A percentile compares a stretch with the other conserved stretches of the same genome.
Evolutionary conservation across 2,888 invertebrate species (phyloP).

Genomic region (Drosophila emarginata): DNA sequence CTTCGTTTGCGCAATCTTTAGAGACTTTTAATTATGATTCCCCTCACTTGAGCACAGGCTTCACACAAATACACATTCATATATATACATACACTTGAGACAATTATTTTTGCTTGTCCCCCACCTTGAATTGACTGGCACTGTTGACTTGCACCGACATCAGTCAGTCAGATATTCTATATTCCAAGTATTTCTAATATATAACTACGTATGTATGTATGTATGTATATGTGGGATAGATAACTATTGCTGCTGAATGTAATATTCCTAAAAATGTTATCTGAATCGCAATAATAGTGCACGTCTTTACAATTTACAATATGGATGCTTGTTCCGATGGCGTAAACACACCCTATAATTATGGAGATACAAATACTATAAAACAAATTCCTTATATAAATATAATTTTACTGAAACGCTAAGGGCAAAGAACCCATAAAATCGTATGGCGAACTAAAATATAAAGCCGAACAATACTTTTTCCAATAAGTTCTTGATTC

Average conservation of each 20-base stretch:
- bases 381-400: neutral
- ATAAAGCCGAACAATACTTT: neutral
- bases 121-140: slow-evolving; percentile 30
- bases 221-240: neutral
- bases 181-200: slow-evolving; percentile 22
- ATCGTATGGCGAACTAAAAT: neutral
- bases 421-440: neutral
- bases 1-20: neutral
- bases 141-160: slow-evolving; percentile 26
- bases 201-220: slow-evolving; percentile 8
- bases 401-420: neutral
- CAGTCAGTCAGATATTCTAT: neutral
- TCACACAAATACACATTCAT: neutral
- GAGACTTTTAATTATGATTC: slow-evolving; percentile 36
- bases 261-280: slow-evolving; percentile 30
- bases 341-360: neutral
- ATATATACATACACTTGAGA: neutral
- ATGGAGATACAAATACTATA: neutral
- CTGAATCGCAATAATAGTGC: slow-evolving; percentile 19
- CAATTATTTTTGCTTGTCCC: slow-evolving; percentile 9
- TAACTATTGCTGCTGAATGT: slow-evolving; percentile 9
- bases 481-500: neutral
- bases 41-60: neutral
- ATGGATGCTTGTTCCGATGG: slow-evolving; percentile 21
- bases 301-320: slow-evolving; percentile 30